A percentile compares a stretch with the other conserved stretches of the same genome.
Conservation (phyloP, 2,797 vertebrate species). For the Clamator glandarius region DNA sequence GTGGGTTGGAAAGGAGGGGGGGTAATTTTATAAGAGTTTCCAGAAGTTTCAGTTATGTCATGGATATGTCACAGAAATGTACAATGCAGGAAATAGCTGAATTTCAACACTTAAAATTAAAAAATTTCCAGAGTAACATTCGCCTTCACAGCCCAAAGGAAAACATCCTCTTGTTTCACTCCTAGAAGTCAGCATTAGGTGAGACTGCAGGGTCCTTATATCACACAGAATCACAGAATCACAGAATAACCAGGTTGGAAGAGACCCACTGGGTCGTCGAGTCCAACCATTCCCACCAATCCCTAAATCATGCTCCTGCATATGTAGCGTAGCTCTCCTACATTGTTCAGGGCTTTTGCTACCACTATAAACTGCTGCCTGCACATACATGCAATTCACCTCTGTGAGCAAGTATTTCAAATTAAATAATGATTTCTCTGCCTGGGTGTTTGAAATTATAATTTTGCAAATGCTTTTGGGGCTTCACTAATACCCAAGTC, state of each 20-base stretch:
- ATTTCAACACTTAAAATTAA: conserved; percentile 74
- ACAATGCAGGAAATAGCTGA: conserved; percentile 65
- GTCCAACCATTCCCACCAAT: too few species aligned
- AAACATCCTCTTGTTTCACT: conserved; percentile 42
- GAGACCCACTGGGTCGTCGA: too few species aligned
- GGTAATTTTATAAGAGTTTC: conserved; percentile 52
- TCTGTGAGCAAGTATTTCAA: background rate
- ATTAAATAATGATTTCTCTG: background rate
- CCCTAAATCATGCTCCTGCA: too few species aligned
- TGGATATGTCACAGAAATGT: conserved; percentile 36
- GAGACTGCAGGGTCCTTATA: background rate
- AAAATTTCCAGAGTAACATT: conserved; percentile 52
- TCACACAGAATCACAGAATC: too few species aligned
- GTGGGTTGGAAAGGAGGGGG: too few species aligned
- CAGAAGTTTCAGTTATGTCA: conserved; percentile 62
- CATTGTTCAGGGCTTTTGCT: background rate
- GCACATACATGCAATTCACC: fast-evolving
- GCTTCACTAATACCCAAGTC: background rate
- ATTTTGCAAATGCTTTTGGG: background rate
- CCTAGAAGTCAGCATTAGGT: background rate
- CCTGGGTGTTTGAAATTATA: background rate
- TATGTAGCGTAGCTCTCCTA: background rate
- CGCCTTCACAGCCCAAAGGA: conserved; percentile 16
- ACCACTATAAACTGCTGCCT: background rate
- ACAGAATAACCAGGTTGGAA: too few species aligned